Evolutionary conservation across 2,797 vertebrate genomes (phyloP), one percentile per base, ranked within the genome.

Genomic region (Notolabrus celidotus): DNA sequence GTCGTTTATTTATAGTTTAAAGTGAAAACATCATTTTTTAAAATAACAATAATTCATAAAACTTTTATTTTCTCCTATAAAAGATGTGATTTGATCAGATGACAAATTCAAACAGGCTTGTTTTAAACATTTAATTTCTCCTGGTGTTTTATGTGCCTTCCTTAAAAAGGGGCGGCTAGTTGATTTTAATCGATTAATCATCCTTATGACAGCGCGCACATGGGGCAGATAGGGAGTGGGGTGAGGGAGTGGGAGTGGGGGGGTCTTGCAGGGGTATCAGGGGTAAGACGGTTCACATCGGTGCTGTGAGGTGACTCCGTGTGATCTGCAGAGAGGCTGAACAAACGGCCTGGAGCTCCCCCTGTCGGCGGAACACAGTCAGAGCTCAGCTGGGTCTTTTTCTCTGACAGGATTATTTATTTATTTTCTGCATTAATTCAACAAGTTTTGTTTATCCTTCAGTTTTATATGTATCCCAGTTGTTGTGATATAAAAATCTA

Each of bases 281-380:
- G 63, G 64, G 33, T 25, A 14, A n/a, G 43, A 20, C 27, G 42
- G 74, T 41, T 63, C 70, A 54, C 9, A 1, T 62, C 20, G 39
- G 59, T 51, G 45, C 50, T 61, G 52, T 1, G 25, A n/a, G 55
- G 47, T 41, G 6, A 15, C 12, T 41, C 42, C 43, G 56, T 22
- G 31, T 47, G 1, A 25, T 4, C 19, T 11, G n/a, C 33, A 42
- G 27, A 23, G 23, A 16, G 36, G 0, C 53, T 4, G 51, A 33
- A 52, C 2, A 10, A 6, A 4, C 25, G 64, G 72, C 8, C 70
- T 52, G 60, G 60, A 71, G 79, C 86, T 63, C 84, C 83, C 86
- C 60, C 86, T 80, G 43, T 80, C 23, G 80, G 19, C 62, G 1
- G 46, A 10, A 17, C 11, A 7, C 8, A 10, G 11, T 16, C 20